These are phyloP conservation scores for Potamarius usumacintae DNA, from an alignment of 2,113 vertebrate genomes.

Conservation along the genomic window DNA sequence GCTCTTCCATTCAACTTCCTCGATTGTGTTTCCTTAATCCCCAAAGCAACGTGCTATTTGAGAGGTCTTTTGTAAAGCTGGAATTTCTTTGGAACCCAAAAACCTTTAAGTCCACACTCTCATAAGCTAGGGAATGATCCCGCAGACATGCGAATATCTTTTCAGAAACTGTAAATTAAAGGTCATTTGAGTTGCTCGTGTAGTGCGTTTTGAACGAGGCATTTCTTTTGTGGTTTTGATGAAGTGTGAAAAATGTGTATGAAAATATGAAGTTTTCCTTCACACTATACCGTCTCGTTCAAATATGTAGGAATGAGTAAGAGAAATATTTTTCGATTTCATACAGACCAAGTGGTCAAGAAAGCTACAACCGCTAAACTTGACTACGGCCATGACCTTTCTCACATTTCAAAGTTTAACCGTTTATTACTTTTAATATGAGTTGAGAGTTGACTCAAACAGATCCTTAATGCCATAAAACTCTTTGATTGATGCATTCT, in stretches of 20 bases:
- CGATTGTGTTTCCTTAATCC: conserved; percentile 40
- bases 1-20: conserved; percentile 24
- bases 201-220: not conserved
- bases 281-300: not conserved
- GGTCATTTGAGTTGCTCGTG: not conserved
- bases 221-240: conserved; percentile 13
- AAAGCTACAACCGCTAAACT: not conserved
- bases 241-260: conserved; percentile 19
- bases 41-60: conserved; percentile 6
- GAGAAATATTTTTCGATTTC: not conserved
- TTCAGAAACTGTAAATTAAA: conserved; percentile 12
- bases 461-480: not conserved
- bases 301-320: not conserved
- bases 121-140: conserved; percentile 1
- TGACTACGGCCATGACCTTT: not conserved
- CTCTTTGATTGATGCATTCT: not conserved
- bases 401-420: not conserved
- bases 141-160: conserved; percentile 13
- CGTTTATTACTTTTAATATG: not conserved
- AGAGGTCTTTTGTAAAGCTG: not conserved
- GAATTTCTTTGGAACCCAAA: conserved; percentile 10
- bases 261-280: conserved; percentile 6
- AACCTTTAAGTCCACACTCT: conserved; percentile 23
- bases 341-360: not conserved
- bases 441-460: not conserved